Evolutionary conservation across 2,797 vertebrate species (phyloP), one percentile per base, ranked within the genome.

Genomic region (Sebastes itinus): DNA sequence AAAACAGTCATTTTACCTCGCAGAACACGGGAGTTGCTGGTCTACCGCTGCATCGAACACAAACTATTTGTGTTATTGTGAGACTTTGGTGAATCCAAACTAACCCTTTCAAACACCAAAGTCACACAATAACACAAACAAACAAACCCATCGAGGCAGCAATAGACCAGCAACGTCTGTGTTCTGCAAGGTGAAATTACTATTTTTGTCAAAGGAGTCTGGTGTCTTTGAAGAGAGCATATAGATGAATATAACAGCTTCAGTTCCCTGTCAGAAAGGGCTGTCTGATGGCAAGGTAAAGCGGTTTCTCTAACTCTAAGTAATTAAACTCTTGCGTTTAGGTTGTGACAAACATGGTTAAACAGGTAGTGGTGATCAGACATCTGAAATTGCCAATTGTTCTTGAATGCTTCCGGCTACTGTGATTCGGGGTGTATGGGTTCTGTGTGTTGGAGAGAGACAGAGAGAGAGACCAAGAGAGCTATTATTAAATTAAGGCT

Each of bases 401-500:
- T 38, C 32, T 42, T 4, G 11, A 72, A 69, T 2, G 28, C 20
- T 32, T 64, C 11, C 9, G 28, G 62, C 38, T 18, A 8, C 33
- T 56, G 70, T 56, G 23, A 25, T 13, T 32, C 13, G 10, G 9
- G 11, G 22, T 64, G 1, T 30, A 13, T 62, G 32, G 55, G 14
- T 28, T 12, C 23, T 52, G 5, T 11, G 12, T 61, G 72, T 27
- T 32, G 3, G 30, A 58, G 8, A 80, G 12, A 62, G 2, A 42
- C 1, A 65, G 11, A 46, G 16, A 49, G 42, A 81, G n/a, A 62
- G 6, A 70, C 9, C 1, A 9, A 27, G 25, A 68, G 59, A 65
- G 62, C 7, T 61, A 65, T 86, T 77, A 77, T 83, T 81, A 63
- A 78, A 89, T 86, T 66, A 80, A 70, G 18, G 33, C 62, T 49